Evolutionary conservation across 1,140 invertebrate species (phyloP), one percentile per base, ranked within the genome.

Genomic region (Triops cancriformis): DNA sequence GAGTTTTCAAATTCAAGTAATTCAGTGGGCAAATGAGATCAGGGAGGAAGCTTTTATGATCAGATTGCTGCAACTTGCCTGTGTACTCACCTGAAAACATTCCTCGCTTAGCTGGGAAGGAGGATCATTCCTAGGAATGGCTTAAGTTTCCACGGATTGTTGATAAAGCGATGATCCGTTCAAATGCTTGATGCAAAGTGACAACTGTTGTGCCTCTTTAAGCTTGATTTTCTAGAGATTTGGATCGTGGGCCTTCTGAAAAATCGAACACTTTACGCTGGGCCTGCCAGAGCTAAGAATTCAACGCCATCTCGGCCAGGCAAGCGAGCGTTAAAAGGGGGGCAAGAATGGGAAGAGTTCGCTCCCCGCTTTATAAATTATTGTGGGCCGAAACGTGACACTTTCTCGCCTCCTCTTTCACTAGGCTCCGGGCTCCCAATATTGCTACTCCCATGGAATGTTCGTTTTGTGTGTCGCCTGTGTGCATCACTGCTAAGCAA

Each of bases 401-500:
- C 51, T 64, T 64, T 64, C 51, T 64, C 51, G 51, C 51, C 51
- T 45, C 43, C 43, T 64, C 51, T 64, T 64, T 64, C 51, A 64
- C 18, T 18, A 23, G 51, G 31, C 31, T 37, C 31, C 31, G 7
- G 51, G 51, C 23, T 64, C 51, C 18, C 23, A 12, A 64, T 64
- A 6, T 64, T 64, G 14, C 23, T 64, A n/a, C 51, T 23, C 23
- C 51, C 14, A 14, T 12, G 51, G 51, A 64, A 64, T 64, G n/a
- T 64, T 64, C 0, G n/a, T 64, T 64, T 23, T 64, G 7, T 64
- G 51, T 23, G 51, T 64, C 51, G 51, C 18, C 51, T 64, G 18
- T 64, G 51, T 14, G 51, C 51, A 64, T 64, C 51, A 64, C 51
- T 64, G 51, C 51, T 64, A 64, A 64, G 51, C 51, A 64, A 64